phyloP scores from a whole-genome alignment of 2,113 vertebrate species.

The Brevimyrus niger region DNA sequence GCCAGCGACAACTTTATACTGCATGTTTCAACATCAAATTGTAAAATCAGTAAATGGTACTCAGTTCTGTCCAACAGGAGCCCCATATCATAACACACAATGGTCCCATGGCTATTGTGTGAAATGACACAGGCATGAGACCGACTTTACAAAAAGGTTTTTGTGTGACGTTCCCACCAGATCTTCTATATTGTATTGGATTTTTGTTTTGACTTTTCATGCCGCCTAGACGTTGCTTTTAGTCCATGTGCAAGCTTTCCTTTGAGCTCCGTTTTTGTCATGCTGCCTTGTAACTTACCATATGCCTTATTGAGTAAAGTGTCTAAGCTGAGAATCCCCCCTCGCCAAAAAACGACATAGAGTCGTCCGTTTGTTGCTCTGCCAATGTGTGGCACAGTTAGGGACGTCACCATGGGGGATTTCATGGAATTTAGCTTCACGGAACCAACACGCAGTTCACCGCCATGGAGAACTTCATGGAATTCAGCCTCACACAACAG shows the following conservation, averaged over 20 bases:
- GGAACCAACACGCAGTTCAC: not conserved
- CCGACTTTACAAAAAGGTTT: not conserved
- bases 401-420: not conserved
- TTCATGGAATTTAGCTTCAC: not conserved
- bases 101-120: not conserved
- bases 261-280: not conserved
- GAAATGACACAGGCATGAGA: not conserved
- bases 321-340: not conserved
- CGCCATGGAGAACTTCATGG: conserved; percentile 3
- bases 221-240: not conserved
- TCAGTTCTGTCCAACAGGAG: not conserved
- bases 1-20: not conserved
- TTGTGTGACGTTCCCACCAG: not conserved
- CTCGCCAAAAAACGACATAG: not conserved
- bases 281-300: not conserved
- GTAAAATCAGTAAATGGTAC: not conserved
- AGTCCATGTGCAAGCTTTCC: not conserved
- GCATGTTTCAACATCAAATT: not conserved
- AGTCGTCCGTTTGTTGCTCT: not conserved
- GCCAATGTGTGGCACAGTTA: not conserved
- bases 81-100: not conserved
- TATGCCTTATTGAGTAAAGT: not conserved
- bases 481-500: not conserved
- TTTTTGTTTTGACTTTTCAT: not conserved
- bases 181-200: not conserved